Conservation (phyloP, 2,888 invertebrate species). For the Galerucella pusilla region DNA sequence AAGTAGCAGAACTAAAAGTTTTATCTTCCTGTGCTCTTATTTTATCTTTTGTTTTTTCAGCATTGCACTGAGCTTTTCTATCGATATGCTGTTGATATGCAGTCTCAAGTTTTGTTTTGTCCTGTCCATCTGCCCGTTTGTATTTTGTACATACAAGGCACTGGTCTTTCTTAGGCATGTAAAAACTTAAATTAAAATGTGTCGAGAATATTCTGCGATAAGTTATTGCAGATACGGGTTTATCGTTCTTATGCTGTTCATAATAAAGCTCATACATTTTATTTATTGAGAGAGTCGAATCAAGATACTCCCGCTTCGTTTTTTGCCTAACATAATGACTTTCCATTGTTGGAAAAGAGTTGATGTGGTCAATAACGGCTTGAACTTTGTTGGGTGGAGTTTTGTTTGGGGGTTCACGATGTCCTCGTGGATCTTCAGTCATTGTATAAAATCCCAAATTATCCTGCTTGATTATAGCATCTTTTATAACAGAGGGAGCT, state of each 20-base stretch:
- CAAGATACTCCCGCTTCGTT: background rate
- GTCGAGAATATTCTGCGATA: background rate
- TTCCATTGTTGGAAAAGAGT: background rate
- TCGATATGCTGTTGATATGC: conserved; percentile 2
- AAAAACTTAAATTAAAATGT: background rate
- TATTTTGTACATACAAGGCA: background rate
- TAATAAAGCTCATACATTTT: background rate
- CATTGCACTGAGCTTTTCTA: conserved; percentile 3
- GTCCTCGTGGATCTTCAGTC: background rate
- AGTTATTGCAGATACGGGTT: background rate
- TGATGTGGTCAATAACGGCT: background rate
- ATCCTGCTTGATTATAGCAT: background rate
- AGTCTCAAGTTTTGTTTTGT: background rate
- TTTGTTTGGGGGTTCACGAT: background rate
- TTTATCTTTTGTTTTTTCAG: background rate
- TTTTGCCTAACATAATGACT: background rate
- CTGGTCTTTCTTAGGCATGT: background rate
- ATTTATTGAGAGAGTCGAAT: background rate
- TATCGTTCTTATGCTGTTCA: background rate
- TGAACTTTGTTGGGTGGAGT: background rate
- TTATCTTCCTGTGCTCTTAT: background rate
- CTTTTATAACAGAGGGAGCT: background rate
- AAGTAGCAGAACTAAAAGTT: background rate
- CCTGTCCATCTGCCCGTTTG: background rate
- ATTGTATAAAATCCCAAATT: background rate